Percentiles rank a stretch among this genome's conserved stretches.
These are phyloP conservation scores for Bufotes viridis DNA, from an alignment of 2,797 vertebrate species.

Conservation along the genomic window DNA sequence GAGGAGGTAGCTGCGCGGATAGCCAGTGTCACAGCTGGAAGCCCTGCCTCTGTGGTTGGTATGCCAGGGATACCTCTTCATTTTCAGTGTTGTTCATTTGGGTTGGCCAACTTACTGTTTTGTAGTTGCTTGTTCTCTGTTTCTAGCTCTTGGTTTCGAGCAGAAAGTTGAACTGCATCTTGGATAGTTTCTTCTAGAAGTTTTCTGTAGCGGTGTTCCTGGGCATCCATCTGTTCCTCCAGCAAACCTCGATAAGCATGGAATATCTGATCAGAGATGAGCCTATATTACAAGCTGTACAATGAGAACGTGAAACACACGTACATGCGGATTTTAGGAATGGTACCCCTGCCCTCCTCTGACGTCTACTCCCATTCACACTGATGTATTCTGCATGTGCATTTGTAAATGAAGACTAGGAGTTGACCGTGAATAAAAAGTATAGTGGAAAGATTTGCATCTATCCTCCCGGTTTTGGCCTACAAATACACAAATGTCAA, in stretches of 20 bases:
- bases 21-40: not conserved
- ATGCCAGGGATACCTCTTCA: not conserved
- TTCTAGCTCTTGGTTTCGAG: constrained; percentile 79
- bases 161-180: constrained; percentile 76
- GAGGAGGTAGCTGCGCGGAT: too few species aligned
- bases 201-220: constrained; percentile 73
- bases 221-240: constrained; percentile 76
- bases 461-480: too few species aligned
- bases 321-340: not conserved
- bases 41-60: not conserved
- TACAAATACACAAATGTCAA: too few species aligned
- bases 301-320: not conserved
- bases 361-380: too few species aligned
- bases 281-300: not conserved
- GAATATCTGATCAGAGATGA: constrained; percentile 77
- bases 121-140: constrained; percentile 69
- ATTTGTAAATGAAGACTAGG: too few species aligned
- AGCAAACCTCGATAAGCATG: constrained; percentile 76
- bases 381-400: not conserved
- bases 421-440: too few species aligned
- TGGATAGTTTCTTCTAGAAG: constrained; percentile 79
- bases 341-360: too few species aligned
- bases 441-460: too few species aligned
- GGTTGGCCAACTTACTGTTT: rapidly evolving
- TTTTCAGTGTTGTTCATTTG: not conserved